Percentiles rank a stretch among this genome's conserved stretches.
Evolutionary conservation across 2,113 vertebrate species (phyloP).

Genomic region (Otis tarda): DNA sequence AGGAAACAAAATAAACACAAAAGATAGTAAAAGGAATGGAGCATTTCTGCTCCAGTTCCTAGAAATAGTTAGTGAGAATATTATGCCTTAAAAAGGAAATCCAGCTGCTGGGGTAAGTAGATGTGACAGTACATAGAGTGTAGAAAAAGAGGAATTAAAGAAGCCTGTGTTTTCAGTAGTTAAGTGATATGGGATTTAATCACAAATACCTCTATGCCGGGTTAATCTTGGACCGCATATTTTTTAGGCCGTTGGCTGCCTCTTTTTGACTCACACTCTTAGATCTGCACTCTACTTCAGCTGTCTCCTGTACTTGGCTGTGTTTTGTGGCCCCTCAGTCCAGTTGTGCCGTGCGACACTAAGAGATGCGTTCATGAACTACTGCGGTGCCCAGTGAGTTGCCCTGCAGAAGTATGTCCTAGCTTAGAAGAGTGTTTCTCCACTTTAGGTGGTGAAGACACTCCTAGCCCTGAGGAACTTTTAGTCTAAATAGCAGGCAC

Average conservation of each 20-base stretch:
- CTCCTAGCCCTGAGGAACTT: not conserved
- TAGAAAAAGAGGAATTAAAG: not conserved
- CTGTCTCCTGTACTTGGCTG: not conserved
- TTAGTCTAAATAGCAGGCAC: not conserved
- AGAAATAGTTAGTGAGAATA: constrained; percentile 3
- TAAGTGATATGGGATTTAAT: not conserved
- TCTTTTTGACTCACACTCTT: not conserved
- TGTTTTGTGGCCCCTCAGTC: not conserved
- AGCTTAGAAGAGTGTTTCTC: not conserved
- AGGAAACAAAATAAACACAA: not conserved
- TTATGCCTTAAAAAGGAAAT: not conserved
- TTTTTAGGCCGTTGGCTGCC: not conserved
- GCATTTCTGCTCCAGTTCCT: not conserved
- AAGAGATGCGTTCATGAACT: not conserved
- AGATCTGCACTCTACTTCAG: not conserved
- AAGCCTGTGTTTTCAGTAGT: not conserved
- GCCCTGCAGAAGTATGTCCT: not conserved
- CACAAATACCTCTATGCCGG: not conserved
- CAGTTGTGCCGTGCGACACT: not conserved
- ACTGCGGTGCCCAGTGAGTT: not conserved
- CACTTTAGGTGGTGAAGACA: not conserved
- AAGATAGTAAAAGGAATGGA: not conserved
- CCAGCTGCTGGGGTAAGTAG: not conserved
- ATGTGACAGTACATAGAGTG: not conserved
- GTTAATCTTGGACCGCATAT: not conserved